Evolutionary conservation across 1,140 invertebrate genomes (phyloP).

Genomic region (Holotrichia oblita): DNA sequence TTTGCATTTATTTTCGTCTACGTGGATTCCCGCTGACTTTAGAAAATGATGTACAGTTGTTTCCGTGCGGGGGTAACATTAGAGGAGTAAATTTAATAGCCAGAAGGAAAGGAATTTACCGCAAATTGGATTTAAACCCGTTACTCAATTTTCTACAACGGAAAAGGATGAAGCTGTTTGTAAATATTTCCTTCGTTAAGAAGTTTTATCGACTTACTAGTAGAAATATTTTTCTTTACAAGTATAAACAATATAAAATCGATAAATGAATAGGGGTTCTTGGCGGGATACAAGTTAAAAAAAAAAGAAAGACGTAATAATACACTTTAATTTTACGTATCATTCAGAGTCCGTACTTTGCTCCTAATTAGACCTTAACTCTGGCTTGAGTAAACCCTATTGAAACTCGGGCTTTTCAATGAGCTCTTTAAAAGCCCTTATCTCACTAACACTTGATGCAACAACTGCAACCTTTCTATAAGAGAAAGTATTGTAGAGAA

Average conservation of each 20-base stretch:
- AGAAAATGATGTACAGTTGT: not conserved
- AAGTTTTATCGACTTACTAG: not conserved
- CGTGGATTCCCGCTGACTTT: not conserved
- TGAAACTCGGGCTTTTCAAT: conserved; percentile 33
- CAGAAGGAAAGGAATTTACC: not conserved
- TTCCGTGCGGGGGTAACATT: not conserved
- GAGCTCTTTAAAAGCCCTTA: conserved; percentile 21
- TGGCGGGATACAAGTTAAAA: not conserved
- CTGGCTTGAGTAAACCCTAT: conserved; percentile 16
- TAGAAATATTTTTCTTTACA: not conserved
- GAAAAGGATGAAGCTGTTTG: not conserved
- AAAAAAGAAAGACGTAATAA: conserved; percentile 23
- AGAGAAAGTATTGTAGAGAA: conserved; percentile 7
- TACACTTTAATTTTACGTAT: conserved; percentile 6
- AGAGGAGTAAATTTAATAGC: conserved; percentile 24
- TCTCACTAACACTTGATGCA: conserved; percentile 29
- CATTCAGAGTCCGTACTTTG: conserved; percentile 17
- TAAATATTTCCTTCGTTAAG: not conserved
- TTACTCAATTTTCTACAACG: conserved; percentile 3
- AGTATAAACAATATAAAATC: not conserved
- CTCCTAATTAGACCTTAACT: conserved; percentile 33
- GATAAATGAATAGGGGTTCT: not conserved
- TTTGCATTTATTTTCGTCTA: conserved; percentile 17
- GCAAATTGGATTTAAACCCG: conserved; percentile 14
- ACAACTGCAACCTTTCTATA: not conserved